Base-by-base conservation (phyloP, 2,113 vertebrate genomes). In the Willisornis vidua region DNA sequence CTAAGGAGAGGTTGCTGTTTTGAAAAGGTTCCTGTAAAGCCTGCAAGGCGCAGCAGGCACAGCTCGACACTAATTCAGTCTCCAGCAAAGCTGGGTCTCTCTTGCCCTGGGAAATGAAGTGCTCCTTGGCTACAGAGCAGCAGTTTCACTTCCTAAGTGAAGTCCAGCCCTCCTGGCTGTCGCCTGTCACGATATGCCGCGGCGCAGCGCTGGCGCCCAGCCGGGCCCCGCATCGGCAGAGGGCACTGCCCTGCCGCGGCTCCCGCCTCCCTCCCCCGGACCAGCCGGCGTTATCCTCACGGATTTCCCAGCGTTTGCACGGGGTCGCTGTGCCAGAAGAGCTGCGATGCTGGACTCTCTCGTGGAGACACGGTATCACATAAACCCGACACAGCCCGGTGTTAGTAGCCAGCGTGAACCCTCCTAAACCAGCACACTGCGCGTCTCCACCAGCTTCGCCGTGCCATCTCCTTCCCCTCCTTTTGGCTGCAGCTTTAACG, bases 201-300 rank as follows among this genome's bases (percentile, higher is more conserved):
- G 33, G 57, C 9, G 57, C n/a, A 16, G 57, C n/a, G 58, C 61
- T n/a, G 88, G 33, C n/a, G 20, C 75, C 43, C 39, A 0, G 89
- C 68, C 39, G 72, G 72, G 55, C 29, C 62, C 85, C 3, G 55
- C 65, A 89, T 73, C 85, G 14, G 89, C 92, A 94, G 93, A 94
- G 95, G 97, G 95, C 95, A 89, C 22, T 93, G 78, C 71, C 87
- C 87, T 4, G 54, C 87, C 70, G 77, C 61, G 43, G 82, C 61
- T 73, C 86, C 4, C 25, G 8, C 39, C 72, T 5, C 45, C 46
- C 11, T 37, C 37, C 70, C 48, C 79, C 29, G 19, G 14, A 3
- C 2, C 48, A 6, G n/a, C 48, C 3, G 4, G 5, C 72, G 0
- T 7, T 7, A 20, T 29, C 61, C 61, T 43, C 43, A 1, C 72